Evolutionary conservation across 2,888 invertebrate genomes (phyloP), one percentile per base, ranked within the genome.

Genomic region (Troides helena): DNA sequence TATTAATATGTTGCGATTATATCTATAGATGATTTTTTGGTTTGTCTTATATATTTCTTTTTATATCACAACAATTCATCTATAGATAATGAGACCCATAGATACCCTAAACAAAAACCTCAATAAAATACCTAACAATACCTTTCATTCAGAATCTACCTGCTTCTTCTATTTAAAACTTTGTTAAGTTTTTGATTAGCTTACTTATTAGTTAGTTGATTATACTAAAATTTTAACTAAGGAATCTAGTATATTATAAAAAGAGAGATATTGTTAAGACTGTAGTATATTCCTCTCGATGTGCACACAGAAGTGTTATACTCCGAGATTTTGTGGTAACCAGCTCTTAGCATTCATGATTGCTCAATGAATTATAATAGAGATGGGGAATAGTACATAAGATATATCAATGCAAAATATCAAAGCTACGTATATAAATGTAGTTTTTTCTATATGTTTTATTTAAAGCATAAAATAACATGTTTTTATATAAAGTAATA

Each of bases 331-430:
- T 62, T 62, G 67, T 67, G 67, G 62, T 67, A 57, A 43, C 61
- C 62, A 62, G 67, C 43, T 57, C 67, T 67, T 62, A 62, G 67
- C 62, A 67, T 67, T 62, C 67, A 62, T 56, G 56, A 67, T 67
- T 67, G 67, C 62, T 67, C 67, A 67, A 67, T 67, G 62, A 67
- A 62, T 67, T 57, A 67, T 57, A 67, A 62, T 67, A 57, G 62
- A 12, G n/a, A n/a, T 57, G n/a, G 56, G 62, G 56, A 25, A 67
- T 62, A 50, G 8, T 30, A 23, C 23, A n/a, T 23, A 23, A 58
- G 57, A 25, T 58, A 25, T 25, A 58, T 25, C 57, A 58, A 58
- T 58, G 10, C 57, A 58, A 58, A 23, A n/a, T 58, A 23, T 23
- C 25, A 21, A 14, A 23, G n/a, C 21, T n/a, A 58, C n/a, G 10